Evolutionary conservation across 2,888 invertebrate genomes (phyloP).

Genomic region (Altica lythri): DNA sequence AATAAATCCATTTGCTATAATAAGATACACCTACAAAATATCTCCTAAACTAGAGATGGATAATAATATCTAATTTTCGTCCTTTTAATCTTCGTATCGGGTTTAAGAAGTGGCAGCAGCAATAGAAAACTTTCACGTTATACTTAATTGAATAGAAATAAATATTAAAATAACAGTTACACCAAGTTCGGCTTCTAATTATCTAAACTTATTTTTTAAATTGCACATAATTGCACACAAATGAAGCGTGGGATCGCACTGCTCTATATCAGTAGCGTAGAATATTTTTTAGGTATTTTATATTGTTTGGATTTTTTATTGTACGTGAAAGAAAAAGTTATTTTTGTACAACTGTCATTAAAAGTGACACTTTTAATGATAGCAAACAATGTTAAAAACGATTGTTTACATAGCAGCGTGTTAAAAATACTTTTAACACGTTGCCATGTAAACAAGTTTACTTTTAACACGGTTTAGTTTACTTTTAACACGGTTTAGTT

Average conservation of each 20-base stretch:
- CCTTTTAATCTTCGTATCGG: background rate
- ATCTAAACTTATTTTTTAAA: conserved; percentile 12
- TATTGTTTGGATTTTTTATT: too few species aligned
- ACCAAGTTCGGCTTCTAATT: conserved; percentile 8
- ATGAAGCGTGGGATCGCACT: conserved; percentile 10
- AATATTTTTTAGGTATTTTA: background rate
- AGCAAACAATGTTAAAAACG: too few species aligned
- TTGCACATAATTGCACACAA: conserved; percentile 15
- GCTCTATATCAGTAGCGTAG: background rate
- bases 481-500: too few species aligned
- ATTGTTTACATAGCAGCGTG: too few species aligned
- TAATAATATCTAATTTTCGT: conserved; percentile 1
- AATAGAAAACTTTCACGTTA: conserved; percentile 8
- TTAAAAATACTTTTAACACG: too few species aligned
- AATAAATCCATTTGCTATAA: too few species aligned
- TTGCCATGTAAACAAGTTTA: too few species aligned
- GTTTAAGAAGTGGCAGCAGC: conserved; percentile 3
- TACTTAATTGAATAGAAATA: background rate
- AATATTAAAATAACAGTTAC: conserved; percentile 19
- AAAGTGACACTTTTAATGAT: too few species aligned
- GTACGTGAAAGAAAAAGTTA: too few species aligned
- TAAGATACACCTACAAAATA: background rate
- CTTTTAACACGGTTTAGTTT: too few species aligned
- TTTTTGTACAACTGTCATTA: too few species aligned
- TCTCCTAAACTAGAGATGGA: background rate